Base-by-base conservation (phyloP, 1,140 invertebrate genomes). In the Oryzaephilus surinamensis region DNA sequence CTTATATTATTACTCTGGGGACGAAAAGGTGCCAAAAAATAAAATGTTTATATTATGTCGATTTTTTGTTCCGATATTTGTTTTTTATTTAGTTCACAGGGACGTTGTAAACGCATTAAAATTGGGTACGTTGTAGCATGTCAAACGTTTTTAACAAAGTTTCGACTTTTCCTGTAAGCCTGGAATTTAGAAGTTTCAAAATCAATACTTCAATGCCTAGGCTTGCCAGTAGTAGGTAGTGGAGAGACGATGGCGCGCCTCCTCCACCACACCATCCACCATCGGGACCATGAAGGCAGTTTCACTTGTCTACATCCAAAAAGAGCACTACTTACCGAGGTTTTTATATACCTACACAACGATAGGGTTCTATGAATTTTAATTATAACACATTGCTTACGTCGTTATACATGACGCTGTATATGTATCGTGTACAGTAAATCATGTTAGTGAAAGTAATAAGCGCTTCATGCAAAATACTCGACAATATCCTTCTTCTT, bases 171-270 rank as follows among this genome's bases (percentile, higher is more conserved):
- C 37, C 24, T 10, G 36, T 39, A 45, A 45, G 36, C 32, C 43
- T 14, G 38, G 43, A 45, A 40, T 45, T 45, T 45, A 28, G 43
- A 45, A 45, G 43, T 45, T 45, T 39, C 35, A 35, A 39, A 45
- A 45, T 45, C 43, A 45, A 45, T 45, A 45, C 43, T 30, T n/a
- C n/a, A n/a, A n/a, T n/a, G 32, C 36, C 12, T 27, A 19, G 29
- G 27, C 41, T 34, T 24, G 31, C 31, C 23, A 33, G 26, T 30
- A 28, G 39, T 31, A 29, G 24, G 21, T 28, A 30, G 8, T 30
- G 32, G 24, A 43, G 15, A 33, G 26, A 12, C 36, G 13, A 19
- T 32, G n/a, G n/a, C n/a, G n/a, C n/a, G n/a, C n/a, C n/a, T n/a
- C n/a, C n/a, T n/a, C 26, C 17, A 35, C 36, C 35, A 45, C 43